phyloP scores from a whole-genome alignment of 2,113 vertebrate species.

The Albula goreensis region DNA sequence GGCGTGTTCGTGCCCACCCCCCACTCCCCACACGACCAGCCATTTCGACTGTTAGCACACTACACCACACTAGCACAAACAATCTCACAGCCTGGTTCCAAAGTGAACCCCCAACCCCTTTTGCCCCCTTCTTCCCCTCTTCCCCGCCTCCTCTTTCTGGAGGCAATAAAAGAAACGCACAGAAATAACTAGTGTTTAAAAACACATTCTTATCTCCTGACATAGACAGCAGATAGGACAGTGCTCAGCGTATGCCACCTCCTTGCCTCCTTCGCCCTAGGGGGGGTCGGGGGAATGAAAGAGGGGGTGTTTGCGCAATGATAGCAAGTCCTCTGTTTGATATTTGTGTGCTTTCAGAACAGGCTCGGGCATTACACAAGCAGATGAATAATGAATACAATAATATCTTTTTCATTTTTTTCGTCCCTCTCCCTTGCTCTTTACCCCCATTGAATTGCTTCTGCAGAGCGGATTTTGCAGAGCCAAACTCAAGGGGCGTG shows the following conservation, averaged over 20 bases:
- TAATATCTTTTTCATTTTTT: background rate
- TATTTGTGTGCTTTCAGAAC: background rate
- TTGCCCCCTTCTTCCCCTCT: background rate
- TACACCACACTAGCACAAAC: background rate
- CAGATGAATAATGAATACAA: background rate
- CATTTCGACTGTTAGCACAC: background rate
- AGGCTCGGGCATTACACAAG: background rate
- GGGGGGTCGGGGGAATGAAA: background rate
- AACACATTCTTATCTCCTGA: slow-evolving; percentile 17
- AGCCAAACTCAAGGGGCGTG: background rate
- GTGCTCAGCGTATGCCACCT: background rate
- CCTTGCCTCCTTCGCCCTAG: background rate
- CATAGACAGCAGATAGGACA: slow-evolving; percentile 12
- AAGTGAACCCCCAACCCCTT: background rate
- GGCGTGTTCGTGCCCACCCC: background rate
- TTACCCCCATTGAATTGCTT: background rate
- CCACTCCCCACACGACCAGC: too few species aligned
- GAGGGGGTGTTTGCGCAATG: background rate
- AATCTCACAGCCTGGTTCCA: background rate
- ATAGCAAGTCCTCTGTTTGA: background rate
- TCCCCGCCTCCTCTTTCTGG: background rate
- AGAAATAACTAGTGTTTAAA: slow-evolving; percentile 7
- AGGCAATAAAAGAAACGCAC: background rate
- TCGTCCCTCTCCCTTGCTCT: background rate
- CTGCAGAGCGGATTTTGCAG: background rate